A percentile compares a stretch with the other conserved stretches of the same genome.
phyloP scores from a whole-genome alignment of 1,140 invertebrate genomes.

The Aphidius ervi region DNA sequence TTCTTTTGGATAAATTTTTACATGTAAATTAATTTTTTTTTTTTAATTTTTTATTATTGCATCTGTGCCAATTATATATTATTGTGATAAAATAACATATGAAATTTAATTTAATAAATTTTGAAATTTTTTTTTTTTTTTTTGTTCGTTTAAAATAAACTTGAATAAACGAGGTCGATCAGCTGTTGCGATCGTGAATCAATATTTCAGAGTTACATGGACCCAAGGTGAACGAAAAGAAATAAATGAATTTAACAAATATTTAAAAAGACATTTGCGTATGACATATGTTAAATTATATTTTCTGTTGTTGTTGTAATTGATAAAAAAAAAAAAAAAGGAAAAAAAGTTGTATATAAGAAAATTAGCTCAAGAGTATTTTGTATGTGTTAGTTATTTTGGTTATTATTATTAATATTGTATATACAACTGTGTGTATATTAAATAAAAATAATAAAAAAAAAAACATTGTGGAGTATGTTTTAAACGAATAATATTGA shows the following conservation, averaged over 20 bases:
- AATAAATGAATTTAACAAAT: neutral
- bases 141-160: neutral
- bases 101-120: neutral
- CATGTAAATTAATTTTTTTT: no score
- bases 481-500: constrained; percentile 30
- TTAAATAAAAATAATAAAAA: no score
- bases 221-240: neutral
- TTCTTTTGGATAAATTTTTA: no score
- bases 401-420: no score
- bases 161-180: constrained; percentile 2
- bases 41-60: no score
- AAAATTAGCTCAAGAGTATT: no score
- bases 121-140: neutral
- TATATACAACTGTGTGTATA: no score
- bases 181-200: constrained; percentile 11
- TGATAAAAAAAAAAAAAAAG: neutral
- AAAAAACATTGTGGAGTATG: no score
- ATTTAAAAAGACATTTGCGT: no score
- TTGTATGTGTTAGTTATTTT: no score
- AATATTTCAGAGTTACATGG: neutral
- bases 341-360: no score
- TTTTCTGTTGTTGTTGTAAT: neutral
- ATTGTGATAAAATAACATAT: neutral
- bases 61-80: no score
- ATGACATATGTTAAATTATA: neutral